Evolutionary conservation across 2,113 vertebrate genomes (phyloP), one percentile per base, ranked within the genome.

Genomic region (Tinamus guttatus): DNA sequence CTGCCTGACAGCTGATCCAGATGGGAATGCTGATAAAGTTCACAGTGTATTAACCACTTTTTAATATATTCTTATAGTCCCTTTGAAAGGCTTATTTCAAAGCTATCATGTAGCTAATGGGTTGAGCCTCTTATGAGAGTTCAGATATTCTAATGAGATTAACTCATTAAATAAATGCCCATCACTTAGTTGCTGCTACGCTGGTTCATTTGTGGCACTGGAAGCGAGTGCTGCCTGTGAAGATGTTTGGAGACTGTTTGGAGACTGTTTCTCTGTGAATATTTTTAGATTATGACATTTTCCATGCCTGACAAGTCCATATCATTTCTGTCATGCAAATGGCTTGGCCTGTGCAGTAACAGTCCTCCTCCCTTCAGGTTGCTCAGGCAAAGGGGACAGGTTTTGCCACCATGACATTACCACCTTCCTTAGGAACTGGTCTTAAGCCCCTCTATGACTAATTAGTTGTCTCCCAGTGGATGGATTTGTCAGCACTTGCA

Each of bases 121-220:
- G 19, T 81, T 76, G 77, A 90, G 67, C 80, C 43, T 93, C 86
- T 90, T 94, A 59, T 85, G 88, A 93, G 94, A 95, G 45, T 82
- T 96, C 81, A 93, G 80, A 85, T 76, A 89, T 65, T 88, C 92
- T 93, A 94, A 93, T 81, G 92, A 93, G 95, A 94, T 96, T 97
- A 96, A 94, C 77, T 93, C 83, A 85, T 94, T 96, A 96, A 96
- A 73, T 93, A 90, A 90, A 81, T 93, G 88, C 74, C 92, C 70
- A 79, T 93, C 58, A 76, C 51, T 76, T 75, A 52, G 60, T 47
- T 84, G 63, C 62, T 81, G 85, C 65, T 90, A 34, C 18, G 88
- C 59, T 80, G 64, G 52, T 92, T 91, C 36, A 0, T 93, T 87
- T 94, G 69, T 75, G 28, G 13, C 51, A 36, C 43, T 62, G 52